Conservation (phyloP, 2,113 vertebrate species). For the Salvator merianae region DNA sequence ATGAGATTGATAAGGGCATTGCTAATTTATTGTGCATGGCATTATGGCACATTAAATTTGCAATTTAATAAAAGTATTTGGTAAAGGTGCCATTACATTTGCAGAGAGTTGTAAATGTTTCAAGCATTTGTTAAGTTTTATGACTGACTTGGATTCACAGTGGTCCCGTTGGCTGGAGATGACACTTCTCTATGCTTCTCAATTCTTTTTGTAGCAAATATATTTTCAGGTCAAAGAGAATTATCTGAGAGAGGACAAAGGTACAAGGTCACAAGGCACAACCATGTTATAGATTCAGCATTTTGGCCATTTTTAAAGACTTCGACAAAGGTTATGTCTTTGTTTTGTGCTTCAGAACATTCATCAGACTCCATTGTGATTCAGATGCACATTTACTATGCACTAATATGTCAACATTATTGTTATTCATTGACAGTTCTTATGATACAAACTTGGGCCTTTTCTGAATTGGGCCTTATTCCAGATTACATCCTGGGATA, state of each 20-base stretch:
- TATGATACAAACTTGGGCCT: no score
- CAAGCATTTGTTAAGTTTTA: slow-evolving; percentile 73
- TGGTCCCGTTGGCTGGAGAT: slow-evolving; percentile 53
- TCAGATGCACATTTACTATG: no score
- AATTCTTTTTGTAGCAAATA: slow-evolving; percentile 26
- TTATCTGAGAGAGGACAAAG: slow-evolving; percentile 8
- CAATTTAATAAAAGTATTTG: slow-evolving; percentile 71
- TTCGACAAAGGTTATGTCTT: neutral
- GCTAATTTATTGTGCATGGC: slow-evolving; percentile 72
- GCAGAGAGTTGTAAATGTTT: slow-evolving; percentile 73
- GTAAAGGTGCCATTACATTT: slow-evolving; percentile 64
- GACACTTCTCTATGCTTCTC: slow-evolving; percentile 47
- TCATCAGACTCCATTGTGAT: no score
- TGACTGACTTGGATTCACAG: slow-evolving; percentile 57
- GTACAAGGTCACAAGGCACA: neutral
- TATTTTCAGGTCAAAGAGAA: slow-evolving; percentile 21
- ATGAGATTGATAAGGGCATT: slow-evolving; percentile 66
- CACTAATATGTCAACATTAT: no score
- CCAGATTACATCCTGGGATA: no score
- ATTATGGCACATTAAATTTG: slow-evolving; percentile 72
- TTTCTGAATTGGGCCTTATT: no score
- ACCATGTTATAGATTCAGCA: neutral
- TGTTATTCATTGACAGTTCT: no score
- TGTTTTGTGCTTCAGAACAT: neutral
- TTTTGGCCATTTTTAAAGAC: neutral